Base-by-base conservation (phyloP, 2,797 vertebrate species). In the Limnodromus scolopaceus region DNA sequence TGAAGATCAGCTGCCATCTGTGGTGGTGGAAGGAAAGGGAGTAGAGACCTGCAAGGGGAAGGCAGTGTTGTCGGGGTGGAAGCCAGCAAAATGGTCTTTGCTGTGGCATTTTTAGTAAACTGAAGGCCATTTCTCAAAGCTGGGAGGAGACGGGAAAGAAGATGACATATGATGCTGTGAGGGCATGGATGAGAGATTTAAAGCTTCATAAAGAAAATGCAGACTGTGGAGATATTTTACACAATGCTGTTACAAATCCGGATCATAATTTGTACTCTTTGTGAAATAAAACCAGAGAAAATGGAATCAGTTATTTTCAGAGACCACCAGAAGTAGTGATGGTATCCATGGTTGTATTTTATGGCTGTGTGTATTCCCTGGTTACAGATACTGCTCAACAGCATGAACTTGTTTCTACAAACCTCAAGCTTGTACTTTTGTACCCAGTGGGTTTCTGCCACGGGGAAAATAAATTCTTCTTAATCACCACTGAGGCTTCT, bases 391-490 rank as follows among this genome's bases (percentile, higher is more conserved):
- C 39, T 53, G 8, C 51, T 94, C 34, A 84, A 61, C 51, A 96
- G 45, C 30, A 46, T 38, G 11, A 79, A 83, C 19, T 64, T 1
- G 0, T 83, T 90, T 94, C 57, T 89, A 27, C 19, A 89, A 69
- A 83, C 38, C 41, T 89, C 69, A 85, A 5, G 49, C 49, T 87
- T 9, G 4, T 87, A 71, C 45, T 87, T 93, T 84, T 58, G 36
- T 83, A 83, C 61, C 61, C 68, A 87, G 9, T 38, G 39, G 36
- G 38, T 65, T 95, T 91, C 64, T 92, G 54, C 53, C 23, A 22
- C 36, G 39, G 84, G 72, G 49, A 91, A 92, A 85, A 95, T 89
- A 89, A 84, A 78, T 89, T 85, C 14, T 83, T 77, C n/a, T 87
- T 93, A 80, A 94, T 87, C 61, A 89, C 36, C 9, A 9, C 64